Conservation (phyloP, 2,113 vertebrate species). For the Cettia cetti region DNA sequence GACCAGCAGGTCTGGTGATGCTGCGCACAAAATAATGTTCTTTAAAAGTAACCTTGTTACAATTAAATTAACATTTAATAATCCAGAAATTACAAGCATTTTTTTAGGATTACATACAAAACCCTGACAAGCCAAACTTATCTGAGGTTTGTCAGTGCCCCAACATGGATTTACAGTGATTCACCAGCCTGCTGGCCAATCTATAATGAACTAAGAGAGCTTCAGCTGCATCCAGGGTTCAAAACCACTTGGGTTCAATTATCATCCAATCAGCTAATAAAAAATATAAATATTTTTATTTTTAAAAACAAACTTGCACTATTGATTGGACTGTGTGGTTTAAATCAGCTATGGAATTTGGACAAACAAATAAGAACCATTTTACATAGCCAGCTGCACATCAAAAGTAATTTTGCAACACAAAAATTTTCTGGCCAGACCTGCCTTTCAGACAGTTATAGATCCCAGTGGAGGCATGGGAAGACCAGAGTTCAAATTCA, state of each 20-base stretch:
- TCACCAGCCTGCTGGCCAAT: not conserved
- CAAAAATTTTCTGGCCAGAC: constrained; percentile 60
- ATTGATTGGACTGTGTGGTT: constrained; percentile 18
- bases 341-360: constrained; percentile 36
- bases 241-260: constrained; percentile 7
- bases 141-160: not conserved
- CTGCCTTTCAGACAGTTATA: constrained; percentile 65
- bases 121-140: not conserved
- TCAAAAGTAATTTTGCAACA: constrained; percentile 65
- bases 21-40: not conserved
- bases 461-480: constrained; percentile 65
- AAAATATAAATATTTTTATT: not conserved
- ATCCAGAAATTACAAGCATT: not conserved
- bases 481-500: constrained; percentile 69
- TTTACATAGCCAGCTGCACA: constrained; percentile 59
- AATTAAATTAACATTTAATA: not conserved
- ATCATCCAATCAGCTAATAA: constrained; percentile 1
- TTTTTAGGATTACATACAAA: not conserved
- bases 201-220: not conserved
- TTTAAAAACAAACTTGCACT: not conserved
- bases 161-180: not conserved
- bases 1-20: not conserved
- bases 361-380: constrained; percentile 43
- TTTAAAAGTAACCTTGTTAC: not conserved
- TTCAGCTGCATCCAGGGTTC: not conserved